Evolutionary conservation across 92 coral and sea anemone species (phyloP).

Genomic region (Phenganax stokvisi): DNA sequence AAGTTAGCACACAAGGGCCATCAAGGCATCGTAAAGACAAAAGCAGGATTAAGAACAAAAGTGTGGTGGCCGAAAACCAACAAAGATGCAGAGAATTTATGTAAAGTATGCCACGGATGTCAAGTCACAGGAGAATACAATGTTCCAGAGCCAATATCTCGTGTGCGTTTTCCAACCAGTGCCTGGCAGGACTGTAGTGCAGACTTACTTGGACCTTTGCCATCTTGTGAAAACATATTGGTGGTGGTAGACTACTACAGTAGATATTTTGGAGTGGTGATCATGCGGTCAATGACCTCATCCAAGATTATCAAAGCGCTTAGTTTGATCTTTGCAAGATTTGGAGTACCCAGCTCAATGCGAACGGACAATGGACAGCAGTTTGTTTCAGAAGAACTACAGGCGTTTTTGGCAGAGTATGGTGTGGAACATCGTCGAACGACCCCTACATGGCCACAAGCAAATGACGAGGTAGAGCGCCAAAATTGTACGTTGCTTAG

Average conservation of each 20-base stretch:
- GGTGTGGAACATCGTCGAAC: constrained; percentile 39
- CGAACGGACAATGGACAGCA: constrained; percentile 40
- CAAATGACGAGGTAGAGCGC: constrained; percentile 40
- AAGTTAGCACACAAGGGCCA: constrained; percentile 39
- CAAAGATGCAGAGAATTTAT: constrained; percentile 48
- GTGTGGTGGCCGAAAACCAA: constrained; percentile 61
- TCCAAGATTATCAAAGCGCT: constrained; percentile 36
- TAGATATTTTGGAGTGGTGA: constrained; percentile 39
- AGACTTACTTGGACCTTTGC: constrained; percentile 47
- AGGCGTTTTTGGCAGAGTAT: constrained; percentile 26
- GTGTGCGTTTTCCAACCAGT: constrained; percentile 37
- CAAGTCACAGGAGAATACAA: constrained; percentile 43
- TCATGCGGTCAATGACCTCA: constrained; percentile 47
- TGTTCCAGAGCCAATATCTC: constrained; percentile 48
- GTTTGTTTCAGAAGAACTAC: constrained; percentile 9
- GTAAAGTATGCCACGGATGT: constrained; percentile 54
- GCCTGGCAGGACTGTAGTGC: constrained; percentile 44
- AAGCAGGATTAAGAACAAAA: constrained; percentile 43
- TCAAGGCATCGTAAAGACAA: constrained; percentile 51
- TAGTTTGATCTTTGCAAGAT: constrained; percentile 34
- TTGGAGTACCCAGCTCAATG: constrained; percentile 38
- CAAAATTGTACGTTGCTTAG: constrained; percentile 42
- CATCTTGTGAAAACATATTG: constrained; percentile 44
- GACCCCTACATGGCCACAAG: constrained; percentile 47
- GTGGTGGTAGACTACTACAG: constrained; percentile 45